Base-by-base conservation (phyloP, 92 coral and sea anemone genomes). In the Epizoanthus illoricatus region DNA sequence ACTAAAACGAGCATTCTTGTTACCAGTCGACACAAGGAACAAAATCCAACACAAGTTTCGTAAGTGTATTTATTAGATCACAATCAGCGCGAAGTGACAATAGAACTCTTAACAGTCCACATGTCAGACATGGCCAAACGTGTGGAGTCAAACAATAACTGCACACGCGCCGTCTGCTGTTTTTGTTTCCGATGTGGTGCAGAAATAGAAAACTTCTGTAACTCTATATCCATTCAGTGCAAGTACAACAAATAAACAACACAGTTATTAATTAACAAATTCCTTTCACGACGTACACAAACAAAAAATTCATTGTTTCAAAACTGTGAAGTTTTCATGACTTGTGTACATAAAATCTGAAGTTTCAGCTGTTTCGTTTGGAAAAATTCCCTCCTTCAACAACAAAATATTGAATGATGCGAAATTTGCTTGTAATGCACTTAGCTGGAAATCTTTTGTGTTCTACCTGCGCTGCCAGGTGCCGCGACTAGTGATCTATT, bases 101-200 rank as follows among this genome's bases (percentile, higher is more conserved):
- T 52, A 52, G 56, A 52, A 52, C 15, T 52, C 15, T 52, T 3
- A 52, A 52, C 13, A 52, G 56, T 52, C 56, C 56, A 52, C 56
- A 52, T 52, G 56, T 49, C 56, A 49, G 56, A 49, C 56, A 45
- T 5, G 52, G 52, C 56, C 56, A 49, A 49, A 28, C 75, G 20
- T 52, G 41, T 61, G 28, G 49, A 20, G 2, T 20, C 6, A 18
- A n/a, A 39, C 68, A 61, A 60, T 75, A 60, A 40, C 39, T 76
- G 70, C 61, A 61, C 81, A 76, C 81, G 71, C 81, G 81, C 60
- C 28, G 39, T 16, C 28, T 74, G 42, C 39, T 61, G 60, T 76
- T 76, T 75, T 54, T 61, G 56, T 61, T 39, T 61, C 69, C 69
- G 81, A 76, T 42, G 24, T 61, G 2, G 58, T 24, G 19, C 56